phyloP scores from a whole-genome alignment of 2,113 vertebrate genomes.

The Microtus richardsoni region DNA sequence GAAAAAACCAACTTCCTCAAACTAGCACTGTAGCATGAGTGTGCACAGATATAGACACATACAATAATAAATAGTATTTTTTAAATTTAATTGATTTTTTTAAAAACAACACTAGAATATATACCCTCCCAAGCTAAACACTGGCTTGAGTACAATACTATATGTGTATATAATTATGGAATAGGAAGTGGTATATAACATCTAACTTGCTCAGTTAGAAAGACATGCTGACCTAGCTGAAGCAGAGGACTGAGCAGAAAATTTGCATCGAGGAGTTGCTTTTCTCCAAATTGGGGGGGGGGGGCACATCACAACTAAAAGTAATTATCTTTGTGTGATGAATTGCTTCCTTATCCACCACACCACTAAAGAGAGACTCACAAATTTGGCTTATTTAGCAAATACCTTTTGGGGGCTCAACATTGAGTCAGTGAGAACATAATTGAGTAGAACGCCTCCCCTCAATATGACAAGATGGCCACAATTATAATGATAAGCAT shows the following conservation, averaged over 20 bases:
- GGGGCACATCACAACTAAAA: not conserved
- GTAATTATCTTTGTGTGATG: not conserved
- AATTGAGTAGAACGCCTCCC: constrained; percentile 25
- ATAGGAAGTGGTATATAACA: not conserved
- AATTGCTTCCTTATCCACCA: not conserved
- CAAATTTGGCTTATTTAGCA: constrained; percentile 55
- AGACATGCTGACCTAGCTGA: not conserved
- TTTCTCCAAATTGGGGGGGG: not conserved
- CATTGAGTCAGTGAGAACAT: not conserved
- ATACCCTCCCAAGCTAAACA: not conserved
- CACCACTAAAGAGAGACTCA: not conserved
- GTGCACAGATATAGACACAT: not conserved
- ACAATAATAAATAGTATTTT: not conserved
- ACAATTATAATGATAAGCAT: constrained; percentile 25
- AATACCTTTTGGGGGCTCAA: constrained; percentile 39
- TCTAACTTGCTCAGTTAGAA: not conserved
- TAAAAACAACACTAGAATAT: not conserved
- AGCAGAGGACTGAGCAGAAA: constrained; percentile 2
- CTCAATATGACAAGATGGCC: not conserved
- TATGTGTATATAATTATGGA: not conserved
- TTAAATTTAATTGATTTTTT: not conserved
- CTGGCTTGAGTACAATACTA: not conserved
- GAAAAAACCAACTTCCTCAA: not conserved
- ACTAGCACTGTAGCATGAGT: not conserved
- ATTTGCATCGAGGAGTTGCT: constrained; percentile 26